Base-by-base conservation (phyloP, 2,113 vertebrate species). In the Hypanus sabinus region DNA sequence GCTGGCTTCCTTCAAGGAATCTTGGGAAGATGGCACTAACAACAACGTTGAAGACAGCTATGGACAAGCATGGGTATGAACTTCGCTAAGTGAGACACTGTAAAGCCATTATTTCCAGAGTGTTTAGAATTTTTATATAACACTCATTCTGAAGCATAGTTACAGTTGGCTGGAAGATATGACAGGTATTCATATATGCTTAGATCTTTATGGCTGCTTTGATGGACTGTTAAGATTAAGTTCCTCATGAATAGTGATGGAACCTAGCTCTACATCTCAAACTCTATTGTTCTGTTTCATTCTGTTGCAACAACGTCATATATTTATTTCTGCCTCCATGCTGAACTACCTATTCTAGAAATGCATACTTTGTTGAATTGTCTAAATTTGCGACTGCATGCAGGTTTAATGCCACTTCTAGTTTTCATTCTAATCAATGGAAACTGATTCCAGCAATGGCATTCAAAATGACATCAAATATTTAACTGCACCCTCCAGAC, bases 31-130 rank as follows among this genome's bases (percentile, higher is more conserved):
- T 12, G 93, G 90, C 0, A 0, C 0, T 22, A 83, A 95, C 14
- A 96, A 97, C 0, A 96, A 97, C 94, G 95, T 97, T 0, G 95
- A 96, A 94, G 97, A 98, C 81, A 97, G 96, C 27, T 98, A 97
- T 0, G 97, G 97, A 0, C 97, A 98, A 94, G 93, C 97, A 94
- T 98, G 97, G 97, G 97, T 98, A 96, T 96, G 80, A 46, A 30
- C 30, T 24, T 62, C 90, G 7, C 73, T 62, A 33, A 65, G 14
- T 92, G 71, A 11, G 71, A n/a, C 33, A 20, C 24, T 81, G 33
- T 85, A 11, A 83, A 83, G 80, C 0, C 24, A 30, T 62, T 62
- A 55, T 20, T 46, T n/a, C 57, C 9, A 60, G 57, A 62, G 27
- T 46, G 14, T 14, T n/a, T 62, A 20, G 4, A 88, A 3, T 46